A percentile compares a stretch with the other conserved stretches of the same genome.
Evolutionary conservation across 1,140 invertebrate species (phyloP).

Genomic region (Capitella teleta): DNA sequence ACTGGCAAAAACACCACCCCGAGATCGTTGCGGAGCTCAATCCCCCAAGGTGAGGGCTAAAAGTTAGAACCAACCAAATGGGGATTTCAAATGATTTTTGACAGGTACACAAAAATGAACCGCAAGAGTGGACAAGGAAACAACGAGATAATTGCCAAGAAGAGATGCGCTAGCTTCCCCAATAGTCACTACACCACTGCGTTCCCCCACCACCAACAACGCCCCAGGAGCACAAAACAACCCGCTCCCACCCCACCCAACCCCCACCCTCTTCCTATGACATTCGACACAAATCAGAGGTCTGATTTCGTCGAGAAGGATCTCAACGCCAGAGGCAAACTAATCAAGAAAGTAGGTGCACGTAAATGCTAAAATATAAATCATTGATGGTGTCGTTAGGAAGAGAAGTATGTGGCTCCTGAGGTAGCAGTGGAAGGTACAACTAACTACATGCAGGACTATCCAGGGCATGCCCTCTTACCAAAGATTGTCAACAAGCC

Average conservation of each 20-base stretch:
- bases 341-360: background rate
- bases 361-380: no score
- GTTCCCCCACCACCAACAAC: constrained; percentile 2
- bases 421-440: background rate
- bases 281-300: constrained; percentile 28
- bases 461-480: constrained; percentile 1
- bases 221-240: constrained; percentile 30
- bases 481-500: background rate
- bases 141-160: no score
- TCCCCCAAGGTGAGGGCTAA: background rate
- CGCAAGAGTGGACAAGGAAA: no score
- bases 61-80: no score
- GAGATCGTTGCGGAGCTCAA: background rate
- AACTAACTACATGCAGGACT: background rate
- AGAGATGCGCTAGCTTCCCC: no score
- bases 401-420: background rate
- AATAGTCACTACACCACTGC: no score
- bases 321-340: constrained; percentile 5
- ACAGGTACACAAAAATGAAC: no score
- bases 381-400: no score
- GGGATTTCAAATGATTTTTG: no score
- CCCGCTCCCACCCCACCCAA: constrained; percentile 18
- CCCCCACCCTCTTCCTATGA: constrained; percentile 23
- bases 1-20: constrained; percentile 2
- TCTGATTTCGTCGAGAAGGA: constrained; percentile 20